phyloP scores from a whole-genome alignment of 2,888 invertebrate genomes.

The Cyclophora albipunctata region DNA sequence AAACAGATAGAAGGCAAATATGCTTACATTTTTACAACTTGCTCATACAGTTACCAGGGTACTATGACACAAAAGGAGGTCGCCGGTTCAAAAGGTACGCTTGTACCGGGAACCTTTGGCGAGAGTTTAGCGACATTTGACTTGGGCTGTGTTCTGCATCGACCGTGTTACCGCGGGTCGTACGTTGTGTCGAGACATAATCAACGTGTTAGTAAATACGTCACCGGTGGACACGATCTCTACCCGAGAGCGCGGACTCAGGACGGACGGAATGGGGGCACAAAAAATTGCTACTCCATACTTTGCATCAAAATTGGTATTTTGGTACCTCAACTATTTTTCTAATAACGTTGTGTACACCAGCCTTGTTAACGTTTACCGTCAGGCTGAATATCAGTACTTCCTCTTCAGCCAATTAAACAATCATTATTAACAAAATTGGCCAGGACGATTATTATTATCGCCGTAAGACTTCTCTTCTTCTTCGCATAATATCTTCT shows the following conservation, averaged over 20 bases:
- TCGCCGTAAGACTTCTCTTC: no score
- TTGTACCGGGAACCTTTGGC: slow-evolving; percentile 9
- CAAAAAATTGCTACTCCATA: no score
- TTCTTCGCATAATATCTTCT: no score
- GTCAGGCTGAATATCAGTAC: no score
- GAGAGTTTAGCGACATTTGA: slow-evolving; percentile 18
- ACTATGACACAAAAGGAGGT: slow-evolving; percentile 7
- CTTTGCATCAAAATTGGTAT: not conserved
- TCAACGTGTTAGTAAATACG: slow-evolving; percentile 50
- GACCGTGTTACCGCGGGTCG: slow-evolving; percentile 34
- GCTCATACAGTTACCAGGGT: not conserved
- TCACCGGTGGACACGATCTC: slow-evolving; percentile 27
- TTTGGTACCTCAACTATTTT: no score
- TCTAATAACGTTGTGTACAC: no score
- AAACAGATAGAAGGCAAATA: no score
- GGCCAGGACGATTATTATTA: no score
- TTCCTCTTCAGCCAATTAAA: no score
- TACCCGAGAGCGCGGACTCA: slow-evolving; percentile 2
- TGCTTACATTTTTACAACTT: no score
- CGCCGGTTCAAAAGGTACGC: slow-evolving; percentile 3
- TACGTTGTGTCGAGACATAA: slow-evolving; percentile 26
- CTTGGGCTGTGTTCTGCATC: slow-evolving; percentile 32
- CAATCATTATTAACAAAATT: no score
- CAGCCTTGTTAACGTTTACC: no score
- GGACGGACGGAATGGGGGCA: not conserved